Base-by-base conservation (phyloP, 2,113 vertebrate species). In the Pelecanoides urinatrix region DNA sequence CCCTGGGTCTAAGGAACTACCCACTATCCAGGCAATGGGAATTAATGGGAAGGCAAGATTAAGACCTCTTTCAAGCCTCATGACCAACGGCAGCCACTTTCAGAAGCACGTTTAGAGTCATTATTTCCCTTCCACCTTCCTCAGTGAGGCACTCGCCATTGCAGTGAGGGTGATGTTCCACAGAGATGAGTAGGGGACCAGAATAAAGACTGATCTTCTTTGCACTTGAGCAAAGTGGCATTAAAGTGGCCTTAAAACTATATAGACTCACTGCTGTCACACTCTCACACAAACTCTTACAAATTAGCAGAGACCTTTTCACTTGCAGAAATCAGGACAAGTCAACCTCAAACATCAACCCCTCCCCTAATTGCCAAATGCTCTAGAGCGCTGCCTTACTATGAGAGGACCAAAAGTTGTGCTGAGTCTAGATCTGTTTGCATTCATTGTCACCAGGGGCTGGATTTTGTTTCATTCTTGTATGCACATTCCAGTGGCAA, bases 61-160 rank as follows among this genome's bases (percentile, higher is more conserved):
- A 36, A 47, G 23, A 49, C 21, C 16, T 62, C 29, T 27, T 78
- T 70, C 53, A 89, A 84, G 40, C 40, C 56, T 77, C 63, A 26
- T 29, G 44, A 76, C n/a, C n/a, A 67, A 47, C 3, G 7, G 45
- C 61, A 93, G 70, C 26, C 12, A 63, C 36, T 36, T 47, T 65
- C 50, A 62, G 45, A 36, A 52, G 55, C 0, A 0, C 13, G 36
- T 73, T 49, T 8, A 4, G 40, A 38, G 44, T 42, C 2, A 0
- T 20, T 3, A 40, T 90, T 85, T 96, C 38, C 47, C 49, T 79
- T 42, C 52, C 78, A 61, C n/a, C 38, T 80, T 77, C 44, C 52
- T 76, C 52, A 58, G 36, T 63, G 62, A 81, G 47, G n/a, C 16
- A 63, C 11, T 47, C 8, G 2, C 62, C 84, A 82, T 3, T 94